Percentiles rank a stretch among this genome's conserved stretches.
Evolutionary conservation across 92 coral and sea anemone genomes (phyloP).

Genomic region (Porites cylindrica): DNA sequence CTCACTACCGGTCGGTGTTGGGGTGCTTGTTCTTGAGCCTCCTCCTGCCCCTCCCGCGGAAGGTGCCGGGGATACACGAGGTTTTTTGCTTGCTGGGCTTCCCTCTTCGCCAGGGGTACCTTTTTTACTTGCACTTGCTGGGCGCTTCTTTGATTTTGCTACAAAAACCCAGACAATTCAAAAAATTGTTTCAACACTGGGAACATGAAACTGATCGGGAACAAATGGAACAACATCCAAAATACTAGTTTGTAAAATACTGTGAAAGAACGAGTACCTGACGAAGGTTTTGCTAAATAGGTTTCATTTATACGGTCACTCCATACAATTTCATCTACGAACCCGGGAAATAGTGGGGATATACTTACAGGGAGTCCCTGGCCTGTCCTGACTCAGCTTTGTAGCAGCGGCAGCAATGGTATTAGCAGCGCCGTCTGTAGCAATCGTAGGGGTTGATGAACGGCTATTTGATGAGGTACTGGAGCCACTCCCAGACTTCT

Average conservation of each 20-base stretch:
- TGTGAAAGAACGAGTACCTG: too few species aligned
- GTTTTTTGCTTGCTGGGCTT: conserved; percentile 80
- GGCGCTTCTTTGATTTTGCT: conserved; percentile 84
- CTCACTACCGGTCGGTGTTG: conserved; percentile 81
- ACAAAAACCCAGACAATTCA: not conserved
- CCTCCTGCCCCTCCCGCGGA: conserved; percentile 51
- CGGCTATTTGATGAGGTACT: conserved; percentile 97
- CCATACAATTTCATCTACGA: too few species aligned
- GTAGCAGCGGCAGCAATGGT: conserved; percentile 92
- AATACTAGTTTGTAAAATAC: too few species aligned
- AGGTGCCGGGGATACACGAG: conserved; percentile 81
- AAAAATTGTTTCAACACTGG: too few species aligned
- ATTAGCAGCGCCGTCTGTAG: conserved; percentile 74
- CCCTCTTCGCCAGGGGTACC: conserved; percentile 46
- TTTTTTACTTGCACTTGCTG: conserved; percentile 66
- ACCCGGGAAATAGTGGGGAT: too few species aligned
- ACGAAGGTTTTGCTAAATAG: too few species aligned
- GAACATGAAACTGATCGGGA: too few species aligned
- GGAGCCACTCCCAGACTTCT: conserved; percentile 90
- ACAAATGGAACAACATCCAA: too few species aligned
- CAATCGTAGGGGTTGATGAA: conserved; percentile 93
- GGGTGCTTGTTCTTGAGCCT: conserved; percentile 78
- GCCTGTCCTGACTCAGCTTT: conserved; percentile 84
- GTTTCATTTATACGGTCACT: too few species aligned
- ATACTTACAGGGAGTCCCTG: conserved; percentile 88